These are phyloP conservation scores for Carapus acus DNA, from an alignment of 2,797 vertebrate genomes.

Conservation along the genomic window DNA sequence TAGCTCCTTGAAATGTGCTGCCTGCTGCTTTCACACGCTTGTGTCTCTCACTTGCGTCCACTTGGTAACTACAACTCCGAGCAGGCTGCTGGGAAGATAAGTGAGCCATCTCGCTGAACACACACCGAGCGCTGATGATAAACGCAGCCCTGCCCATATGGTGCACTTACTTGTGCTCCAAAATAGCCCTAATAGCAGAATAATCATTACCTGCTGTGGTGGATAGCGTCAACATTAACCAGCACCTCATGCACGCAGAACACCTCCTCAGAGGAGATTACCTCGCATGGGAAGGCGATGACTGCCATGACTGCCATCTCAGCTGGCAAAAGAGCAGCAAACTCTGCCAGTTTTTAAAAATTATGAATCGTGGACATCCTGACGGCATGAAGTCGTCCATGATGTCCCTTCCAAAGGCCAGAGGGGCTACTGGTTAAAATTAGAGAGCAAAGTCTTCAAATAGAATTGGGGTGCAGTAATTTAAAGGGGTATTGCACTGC, in stretches of 20 bases:
- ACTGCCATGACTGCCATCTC: constrained; percentile 40
- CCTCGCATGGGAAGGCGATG: constrained; percentile 42
- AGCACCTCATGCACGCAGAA: constrained; percentile 29
- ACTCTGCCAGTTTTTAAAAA: constrained; percentile 40
- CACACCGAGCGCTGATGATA: constrained; percentile 46
- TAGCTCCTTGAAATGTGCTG: constrained; percentile 18
- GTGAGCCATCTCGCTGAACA: constrained; percentile 44
- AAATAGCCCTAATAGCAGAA: constrained; percentile 61
- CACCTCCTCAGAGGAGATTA: constrained; percentile 27
- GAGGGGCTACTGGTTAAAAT: constrained; percentile 40
- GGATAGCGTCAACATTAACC: constrained; percentile 29
- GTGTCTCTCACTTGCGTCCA: constrained; percentile 31
- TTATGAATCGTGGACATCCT: constrained; percentile 4
- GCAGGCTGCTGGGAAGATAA: constrained; percentile 34
- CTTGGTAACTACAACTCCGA: constrained; percentile 32
- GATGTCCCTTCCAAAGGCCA: constrained; percentile 13
- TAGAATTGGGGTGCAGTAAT: constrained; percentile 33
- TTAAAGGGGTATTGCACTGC: constrained; percentile 54
- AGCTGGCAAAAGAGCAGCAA: constrained; percentile 29
- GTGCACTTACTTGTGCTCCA: constrained; percentile 28
- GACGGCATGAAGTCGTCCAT: constrained; percentile 39
- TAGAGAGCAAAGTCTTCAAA: constrained; percentile 46
- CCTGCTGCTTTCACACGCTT: not conserved
- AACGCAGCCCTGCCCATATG: constrained; percentile 36
- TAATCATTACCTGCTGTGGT: constrained; percentile 63